phyloP scores from a whole-genome alignment of 2,797 vertebrate species.

The Esox lucius region DNA sequence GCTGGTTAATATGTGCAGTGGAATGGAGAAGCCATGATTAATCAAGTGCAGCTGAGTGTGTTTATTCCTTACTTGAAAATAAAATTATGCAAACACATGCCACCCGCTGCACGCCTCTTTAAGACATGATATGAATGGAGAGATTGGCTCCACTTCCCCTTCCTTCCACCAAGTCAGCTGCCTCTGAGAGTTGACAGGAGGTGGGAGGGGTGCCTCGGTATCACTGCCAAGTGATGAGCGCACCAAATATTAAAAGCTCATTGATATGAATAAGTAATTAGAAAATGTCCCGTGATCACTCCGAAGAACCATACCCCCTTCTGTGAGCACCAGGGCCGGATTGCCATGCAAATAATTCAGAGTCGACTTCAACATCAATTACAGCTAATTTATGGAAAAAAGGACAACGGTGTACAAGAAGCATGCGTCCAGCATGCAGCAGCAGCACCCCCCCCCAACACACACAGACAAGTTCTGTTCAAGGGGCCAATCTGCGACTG shows the following conservation, averaged over 20 bases:
- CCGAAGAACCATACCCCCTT: slow-evolving; percentile 31
- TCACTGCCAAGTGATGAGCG: slow-evolving; percentile 30
- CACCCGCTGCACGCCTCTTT: slow-evolving; percentile 44
- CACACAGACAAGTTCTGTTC: too few relatives aligned
- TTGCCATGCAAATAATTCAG: slow-evolving; percentile 39
- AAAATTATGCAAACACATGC: slow-evolving; percentile 56
- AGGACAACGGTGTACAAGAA: not conserved
- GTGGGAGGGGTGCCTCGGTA: not conserved
- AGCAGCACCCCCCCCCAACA: too few relatives aligned
- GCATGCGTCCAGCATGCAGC: not conserved
- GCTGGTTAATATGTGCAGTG: not conserved
- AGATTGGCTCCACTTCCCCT: not conserved
- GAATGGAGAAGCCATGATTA: slow-evolving; percentile 44
- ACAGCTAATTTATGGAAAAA: slow-evolving; percentile 32
- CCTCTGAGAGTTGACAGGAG: slow-evolving; percentile 18
- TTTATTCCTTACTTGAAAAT: slow-evolving; percentile 57
- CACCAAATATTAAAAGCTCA: slow-evolving; percentile 36
- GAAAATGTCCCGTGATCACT: slow-evolving; percentile 22
- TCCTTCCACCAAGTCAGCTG: slow-evolving; percentile 20
- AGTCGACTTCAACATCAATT: slow-evolving; percentile 38
- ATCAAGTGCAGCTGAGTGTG: slow-evolving; percentile 44
- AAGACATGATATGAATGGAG: slow-evolving; percentile 35
- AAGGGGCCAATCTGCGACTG: not conserved
- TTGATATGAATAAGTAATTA: slow-evolving; percentile 63
- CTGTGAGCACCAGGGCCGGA: slow-evolving; percentile 43